Conservation (phyloP, 2,113 vertebrate genomes). For the Conger conger region DNA sequence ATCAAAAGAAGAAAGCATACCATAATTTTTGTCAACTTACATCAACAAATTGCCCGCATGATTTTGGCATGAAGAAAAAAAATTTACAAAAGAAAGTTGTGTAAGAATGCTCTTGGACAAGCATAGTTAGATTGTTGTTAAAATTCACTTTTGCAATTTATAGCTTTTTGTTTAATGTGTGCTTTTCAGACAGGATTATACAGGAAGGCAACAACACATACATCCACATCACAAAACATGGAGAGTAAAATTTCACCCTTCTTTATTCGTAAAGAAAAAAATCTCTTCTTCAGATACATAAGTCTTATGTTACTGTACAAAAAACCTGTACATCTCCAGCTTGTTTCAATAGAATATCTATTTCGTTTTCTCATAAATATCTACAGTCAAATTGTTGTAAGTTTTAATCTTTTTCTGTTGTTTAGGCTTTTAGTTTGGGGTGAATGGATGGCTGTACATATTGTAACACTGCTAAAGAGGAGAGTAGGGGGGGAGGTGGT, state of each 20-base stretch:
- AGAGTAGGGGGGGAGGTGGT: constrained; percentile 48
- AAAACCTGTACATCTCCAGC: constrained; percentile 68
- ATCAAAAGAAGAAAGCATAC: constrained; percentile 82
- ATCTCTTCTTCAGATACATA: constrained; percentile 64
- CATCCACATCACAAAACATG: constrained; percentile 99
- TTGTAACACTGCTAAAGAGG: constrained; percentile 83
- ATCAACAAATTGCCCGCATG: constrained; percentile 99
- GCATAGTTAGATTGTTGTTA: constrained; percentile 86
- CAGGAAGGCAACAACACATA: constrained; percentile 97
- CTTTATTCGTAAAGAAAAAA: constrained; percentile 64
- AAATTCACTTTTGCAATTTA: constrained; percentile 74
- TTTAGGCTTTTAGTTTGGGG: constrained; percentile 67
- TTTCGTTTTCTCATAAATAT: constrained; percentile 69
- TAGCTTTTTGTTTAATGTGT: constrained; percentile 65
- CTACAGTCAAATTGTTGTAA: constrained; percentile 71
- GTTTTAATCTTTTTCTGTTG: constrained; percentile 52
- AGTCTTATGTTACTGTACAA: constrained; percentile 69
- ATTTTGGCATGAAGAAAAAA: constrained; percentile 99
- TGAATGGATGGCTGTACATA: constrained; percentile 87
- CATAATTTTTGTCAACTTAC: constrained; percentile 97
- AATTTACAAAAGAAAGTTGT: constrained; percentile 99
- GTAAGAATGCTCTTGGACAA: constrained; percentile 98
- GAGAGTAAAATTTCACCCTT: constrained; percentile 92
- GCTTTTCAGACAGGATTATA: constrained; percentile 86
- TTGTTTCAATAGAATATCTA: constrained; percentile 53